Percentiles rank a stretch among this genome's conserved stretches.
phyloP scores from a whole-genome alignment of 2,113 vertebrate genomes.

The Cranoglanis bouderius region DNA sequence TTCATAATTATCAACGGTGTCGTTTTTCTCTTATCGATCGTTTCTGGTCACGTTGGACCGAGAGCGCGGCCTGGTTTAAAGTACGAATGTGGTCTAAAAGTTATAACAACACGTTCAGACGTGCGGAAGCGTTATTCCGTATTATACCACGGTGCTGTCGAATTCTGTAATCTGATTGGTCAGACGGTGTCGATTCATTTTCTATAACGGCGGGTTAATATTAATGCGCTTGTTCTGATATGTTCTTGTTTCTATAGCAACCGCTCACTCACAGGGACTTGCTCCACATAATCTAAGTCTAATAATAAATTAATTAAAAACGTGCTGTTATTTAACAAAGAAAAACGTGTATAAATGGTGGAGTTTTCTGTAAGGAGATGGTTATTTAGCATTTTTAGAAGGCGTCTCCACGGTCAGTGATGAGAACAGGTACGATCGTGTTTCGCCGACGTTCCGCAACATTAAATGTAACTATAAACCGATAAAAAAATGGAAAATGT shows the following conservation, averaged over 20 bases:
- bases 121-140: neutral
- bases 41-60: neutral
- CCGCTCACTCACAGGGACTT: neutral
- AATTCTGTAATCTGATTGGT: neutral
- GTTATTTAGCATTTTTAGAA: neutral
- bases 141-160: neutral
- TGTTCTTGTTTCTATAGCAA: neutral
- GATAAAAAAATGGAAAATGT: neutral
- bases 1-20: neutral
- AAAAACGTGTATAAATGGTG: neutral
- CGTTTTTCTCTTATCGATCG: neutral
- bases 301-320: neutral
- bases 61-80: neutral
- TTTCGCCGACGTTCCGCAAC: neutral
- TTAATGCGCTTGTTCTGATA: neutral
- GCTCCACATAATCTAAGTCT: neutral
- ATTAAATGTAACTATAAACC: neutral
- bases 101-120: neutral
- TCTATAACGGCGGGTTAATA: neutral
- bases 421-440: neutral
- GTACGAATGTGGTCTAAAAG: neutral
- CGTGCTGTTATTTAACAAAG: neutral
- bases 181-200: neutral
- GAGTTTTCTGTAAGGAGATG: neutral
- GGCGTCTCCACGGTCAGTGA: neutral